These are phyloP conservation scores for Amiota minor DNA, from an alignment of 2,888 invertebrate species.

Conservation along the genomic window DNA sequence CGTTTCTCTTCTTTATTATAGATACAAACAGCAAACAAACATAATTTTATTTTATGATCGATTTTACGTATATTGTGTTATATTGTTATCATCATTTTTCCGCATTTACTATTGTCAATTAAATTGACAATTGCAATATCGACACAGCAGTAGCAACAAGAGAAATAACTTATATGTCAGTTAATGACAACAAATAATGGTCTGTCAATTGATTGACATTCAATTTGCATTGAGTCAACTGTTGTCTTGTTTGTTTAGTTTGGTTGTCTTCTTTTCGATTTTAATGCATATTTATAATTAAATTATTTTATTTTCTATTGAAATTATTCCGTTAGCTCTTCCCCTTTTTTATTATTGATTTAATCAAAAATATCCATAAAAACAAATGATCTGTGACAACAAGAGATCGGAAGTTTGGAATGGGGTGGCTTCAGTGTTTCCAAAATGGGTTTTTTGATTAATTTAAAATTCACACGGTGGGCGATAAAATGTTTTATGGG, in stretches of 20 bases:
- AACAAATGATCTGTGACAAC: too few relatives aligned
- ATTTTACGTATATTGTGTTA: constrained; percentile 11
- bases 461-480: constrained; percentile 31
- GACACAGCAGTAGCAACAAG: constrained; percentile 33
- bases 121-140: neutral
- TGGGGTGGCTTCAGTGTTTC: neutral
- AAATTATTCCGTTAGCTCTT: too few relatives aligned
- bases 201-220: too few relatives aligned
- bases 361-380: too few relatives aligned
- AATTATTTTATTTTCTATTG: too few relatives aligned
- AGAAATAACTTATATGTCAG: neutral
- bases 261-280: too few relatives aligned
- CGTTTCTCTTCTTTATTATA: constrained; percentile 36
- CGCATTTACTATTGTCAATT: constrained; percentile 6
- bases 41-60: neutral
- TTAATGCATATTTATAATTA: too few relatives aligned
- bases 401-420: too few relatives aligned
- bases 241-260: too few relatives aligned
- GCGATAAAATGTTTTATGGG: neutral
- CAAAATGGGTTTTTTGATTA: too few relatives aligned
- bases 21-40: neutral
- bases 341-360: too few relatives aligned
- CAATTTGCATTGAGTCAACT: too few relatives aligned
- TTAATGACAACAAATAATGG: constrained; percentile 8
- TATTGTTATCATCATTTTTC: constrained; percentile 34